These are phyloP conservation scores for Catharus minimus DNA, from an alignment of 2,113 vertebrate species.

Conservation along the genomic window DNA sequence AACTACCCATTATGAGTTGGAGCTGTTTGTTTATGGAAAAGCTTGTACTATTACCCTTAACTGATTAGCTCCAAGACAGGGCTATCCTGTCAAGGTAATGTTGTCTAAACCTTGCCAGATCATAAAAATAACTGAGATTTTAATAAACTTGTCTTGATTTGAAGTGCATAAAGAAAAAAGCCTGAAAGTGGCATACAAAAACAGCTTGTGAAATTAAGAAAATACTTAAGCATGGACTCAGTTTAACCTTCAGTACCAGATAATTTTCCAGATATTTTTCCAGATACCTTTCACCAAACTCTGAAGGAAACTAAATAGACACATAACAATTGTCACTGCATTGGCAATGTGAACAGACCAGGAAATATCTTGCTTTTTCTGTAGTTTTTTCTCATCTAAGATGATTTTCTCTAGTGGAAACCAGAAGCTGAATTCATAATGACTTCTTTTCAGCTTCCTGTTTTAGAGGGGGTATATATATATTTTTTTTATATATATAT, in stretches of 20 bases:
- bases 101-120: not conserved
- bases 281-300: not conserved
- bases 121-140: not conserved
- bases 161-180: not conserved
- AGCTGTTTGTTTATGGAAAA: not conserved
- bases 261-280: not conserved
- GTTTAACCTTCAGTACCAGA: not conserved
- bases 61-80: not conserved
- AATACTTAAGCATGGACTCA: not conserved
- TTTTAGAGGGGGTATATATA: accelerated
- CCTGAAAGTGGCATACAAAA: not conserved
- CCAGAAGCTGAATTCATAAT: not conserved
- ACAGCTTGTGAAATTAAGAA: not conserved
- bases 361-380: not conserved
- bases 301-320: not conserved
- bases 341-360: not conserved
- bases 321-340: not conserved
- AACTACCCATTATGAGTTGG: not conserved
- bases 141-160: not conserved
- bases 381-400: not conserved
- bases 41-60: not conserved
- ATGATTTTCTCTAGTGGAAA: not conserved
- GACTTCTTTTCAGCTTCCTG: not conserved
- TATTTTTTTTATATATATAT: too few relatives aligned
- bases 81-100: not conserved